Percentiles rank a stretch among this genome's conserved stretches.
Conservation (phyloP, 2,113 vertebrate species). For the Scopus umbretta region DNA sequence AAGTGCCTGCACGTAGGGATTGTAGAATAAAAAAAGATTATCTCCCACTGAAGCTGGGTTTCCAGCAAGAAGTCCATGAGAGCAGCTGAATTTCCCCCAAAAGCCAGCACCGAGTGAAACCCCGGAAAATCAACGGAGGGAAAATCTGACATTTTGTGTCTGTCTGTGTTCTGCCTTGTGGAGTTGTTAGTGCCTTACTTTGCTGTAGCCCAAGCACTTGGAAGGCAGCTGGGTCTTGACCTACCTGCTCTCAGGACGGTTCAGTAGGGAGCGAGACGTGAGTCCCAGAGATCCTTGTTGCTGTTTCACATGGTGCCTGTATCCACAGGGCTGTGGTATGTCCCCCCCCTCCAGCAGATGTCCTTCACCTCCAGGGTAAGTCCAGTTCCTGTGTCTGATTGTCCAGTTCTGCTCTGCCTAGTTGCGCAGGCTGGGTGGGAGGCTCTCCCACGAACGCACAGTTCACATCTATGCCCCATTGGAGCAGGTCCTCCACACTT, state of each 20-base stretch:
- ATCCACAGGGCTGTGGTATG: not conserved
- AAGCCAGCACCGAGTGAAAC: not conserved
- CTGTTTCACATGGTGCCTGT: rapidly evolving
- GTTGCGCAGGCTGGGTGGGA: not conserved
- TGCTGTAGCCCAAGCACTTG: rapidly evolving
- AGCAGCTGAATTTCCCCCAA: not conserved
- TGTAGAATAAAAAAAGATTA: not conserved
- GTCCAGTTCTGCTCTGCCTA: not conserved
- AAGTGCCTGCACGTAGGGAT: too few relatives aligned
- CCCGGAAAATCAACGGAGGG: not conserved
- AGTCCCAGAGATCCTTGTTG: not conserved
- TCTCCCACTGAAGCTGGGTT: not conserved
- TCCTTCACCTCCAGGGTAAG: not conserved
- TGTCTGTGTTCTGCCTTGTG: not conserved
- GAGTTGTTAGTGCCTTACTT: not conserved
- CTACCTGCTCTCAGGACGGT: not conserved
- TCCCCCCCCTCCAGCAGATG: not conserved
- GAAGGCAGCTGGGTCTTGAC: not conserved
- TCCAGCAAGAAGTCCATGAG: not conserved
- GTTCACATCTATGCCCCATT: rapidly evolving
- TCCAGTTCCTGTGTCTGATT: rapidly evolving
- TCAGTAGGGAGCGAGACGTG: rapidly evolving
- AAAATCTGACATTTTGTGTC: not conserved
- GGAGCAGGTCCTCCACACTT: not conserved
- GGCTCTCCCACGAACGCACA: not conserved